A percentile compares a stretch with the other conserved stretches of the same genome.
Conservation (phyloP, 2,797 vertebrate genomes). For the Pseudochirops cupreus region DNA sequence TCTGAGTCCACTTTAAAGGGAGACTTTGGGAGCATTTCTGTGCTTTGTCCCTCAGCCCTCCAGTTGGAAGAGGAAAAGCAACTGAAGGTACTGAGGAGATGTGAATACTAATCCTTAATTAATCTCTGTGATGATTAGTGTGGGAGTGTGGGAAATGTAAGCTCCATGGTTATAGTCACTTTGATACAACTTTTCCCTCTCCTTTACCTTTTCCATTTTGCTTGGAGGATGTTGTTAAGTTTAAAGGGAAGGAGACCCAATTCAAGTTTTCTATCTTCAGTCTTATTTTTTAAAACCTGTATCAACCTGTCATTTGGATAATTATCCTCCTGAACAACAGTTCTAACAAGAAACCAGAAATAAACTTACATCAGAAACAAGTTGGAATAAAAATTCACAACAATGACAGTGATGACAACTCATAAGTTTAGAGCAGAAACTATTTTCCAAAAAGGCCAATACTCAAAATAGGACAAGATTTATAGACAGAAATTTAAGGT, state of each 20-base stretch:
- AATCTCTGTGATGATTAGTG: neutral
- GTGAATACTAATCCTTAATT: neutral
- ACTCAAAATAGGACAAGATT: neutral
- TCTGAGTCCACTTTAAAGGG: neutral
- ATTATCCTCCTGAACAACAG: neutral
- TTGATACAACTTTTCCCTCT: neutral
- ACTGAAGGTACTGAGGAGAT: neutral
- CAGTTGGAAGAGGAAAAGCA: neutral
- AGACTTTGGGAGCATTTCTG: neutral
- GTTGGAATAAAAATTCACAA: neutral
- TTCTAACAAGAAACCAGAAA: neutral
- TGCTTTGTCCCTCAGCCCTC: neutral
- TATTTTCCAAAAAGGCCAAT: neutral
- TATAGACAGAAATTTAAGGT: neutral
- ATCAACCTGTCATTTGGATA: neutral
- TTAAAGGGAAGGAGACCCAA: neutral
- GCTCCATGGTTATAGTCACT: neutral
- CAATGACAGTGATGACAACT: neutral
- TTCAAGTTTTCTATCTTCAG: neutral
- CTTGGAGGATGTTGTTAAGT: neutral
- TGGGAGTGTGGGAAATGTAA: neutral
- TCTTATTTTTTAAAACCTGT: neutral
- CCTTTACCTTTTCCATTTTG: neutral
- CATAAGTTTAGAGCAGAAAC: neutral
- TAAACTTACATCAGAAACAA: neutral